These are phyloP conservation scores for Oscheius sp. DNA, from an alignment of 2,888 invertebrate species.

Conservation along the genomic window DNA sequence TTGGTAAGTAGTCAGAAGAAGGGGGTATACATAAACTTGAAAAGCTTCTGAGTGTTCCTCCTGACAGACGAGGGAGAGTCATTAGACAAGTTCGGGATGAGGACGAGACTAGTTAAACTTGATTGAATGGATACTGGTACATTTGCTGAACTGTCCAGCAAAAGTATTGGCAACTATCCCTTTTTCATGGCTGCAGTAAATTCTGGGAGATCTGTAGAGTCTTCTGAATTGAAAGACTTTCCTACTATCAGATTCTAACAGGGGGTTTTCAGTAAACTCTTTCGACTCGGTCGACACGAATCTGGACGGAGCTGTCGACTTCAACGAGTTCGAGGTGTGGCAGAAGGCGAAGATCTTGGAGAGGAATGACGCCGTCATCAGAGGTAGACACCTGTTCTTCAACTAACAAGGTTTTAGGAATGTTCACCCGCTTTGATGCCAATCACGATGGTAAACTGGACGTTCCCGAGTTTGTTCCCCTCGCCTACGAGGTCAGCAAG, in stretches of 20 bases:
- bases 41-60: too few species aligned
- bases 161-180: too few species aligned
- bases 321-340: slow-evolving; percentile 60
- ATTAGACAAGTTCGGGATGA: too few species aligned
- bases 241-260: not conserved
- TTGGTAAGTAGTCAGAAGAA: too few species aligned
- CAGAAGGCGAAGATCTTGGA: slow-evolving; percentile 24
- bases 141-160: too few species aligned
- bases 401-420: not conserved
- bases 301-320: slow-evolving; percentile 49
- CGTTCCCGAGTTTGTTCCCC: slow-evolving; percentile 68
- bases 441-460: slow-evolving; percentile 58
- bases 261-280: slow-evolving; percentile 50
- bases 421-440: slow-evolving; percentile 50
- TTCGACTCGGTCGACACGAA: slow-evolving; percentile 62
- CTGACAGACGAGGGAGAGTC: too few species aligned
- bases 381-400: not conserved
- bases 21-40: too few species aligned
- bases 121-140: too few species aligned
- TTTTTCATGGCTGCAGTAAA: too few species aligned
- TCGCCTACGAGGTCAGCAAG: slow-evolving; percentile 65
- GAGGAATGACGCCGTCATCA: slow-evolving; percentile 7
- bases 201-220: too few species aligned
- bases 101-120: too few species aligned
- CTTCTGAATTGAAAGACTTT: too few species aligned